Evolutionary conservation across 2,888 invertebrate genomes (phyloP), one percentile per base, ranked within the genome.

Genomic region (Agapetus fuscipes): DNA sequence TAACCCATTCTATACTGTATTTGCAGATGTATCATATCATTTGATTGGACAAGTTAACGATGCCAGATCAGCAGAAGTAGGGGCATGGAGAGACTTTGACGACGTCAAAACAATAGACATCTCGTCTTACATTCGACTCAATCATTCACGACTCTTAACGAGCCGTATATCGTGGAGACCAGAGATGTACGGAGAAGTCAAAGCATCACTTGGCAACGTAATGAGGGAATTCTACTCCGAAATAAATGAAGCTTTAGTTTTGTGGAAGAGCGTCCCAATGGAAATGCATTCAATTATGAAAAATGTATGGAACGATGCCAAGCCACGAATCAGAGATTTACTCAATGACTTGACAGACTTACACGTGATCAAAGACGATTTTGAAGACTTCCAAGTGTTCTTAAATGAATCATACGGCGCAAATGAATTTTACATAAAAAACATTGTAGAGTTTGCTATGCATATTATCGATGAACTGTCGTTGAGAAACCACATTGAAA

Each of bases 361-460:
- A n/a, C 76, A 74, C 49, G 74, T 79, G 0, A 71, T 89, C 30
- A 80, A 83, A 56, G 76, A 78, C 17, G 84, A 85, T 56, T 59
- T 81, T n/a, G 75, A 78, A 34, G 73, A 78, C 10, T 71, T 89
- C 32, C 76, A 80, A 49, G 48, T 59, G 1, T 86, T 81, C 54
- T 58, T 88, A 1, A 85, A 87, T 56, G 70, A 78, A 32, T 87
- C 88, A 0, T 88, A 87, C 51, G 71, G 81, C 35, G 75, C 76
- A 0, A 88, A 89, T 53, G 88, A 88, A 47, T 89, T 89, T 55
- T 88, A 88, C 53, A 77, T 88, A 3, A 82, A 81, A 56, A 82
- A 88, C 53, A 73, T 86, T 1, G 76, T 83, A 0, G 77, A 76
- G 40, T 76, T 83, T 40, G 76, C 78, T 0, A 64, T 80, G 26